Evolutionary conservation across 2,888 invertebrate genomes (phyloP), one percentile per base, ranked within the genome.

Genomic region (Strigamia maritima): DNA sequence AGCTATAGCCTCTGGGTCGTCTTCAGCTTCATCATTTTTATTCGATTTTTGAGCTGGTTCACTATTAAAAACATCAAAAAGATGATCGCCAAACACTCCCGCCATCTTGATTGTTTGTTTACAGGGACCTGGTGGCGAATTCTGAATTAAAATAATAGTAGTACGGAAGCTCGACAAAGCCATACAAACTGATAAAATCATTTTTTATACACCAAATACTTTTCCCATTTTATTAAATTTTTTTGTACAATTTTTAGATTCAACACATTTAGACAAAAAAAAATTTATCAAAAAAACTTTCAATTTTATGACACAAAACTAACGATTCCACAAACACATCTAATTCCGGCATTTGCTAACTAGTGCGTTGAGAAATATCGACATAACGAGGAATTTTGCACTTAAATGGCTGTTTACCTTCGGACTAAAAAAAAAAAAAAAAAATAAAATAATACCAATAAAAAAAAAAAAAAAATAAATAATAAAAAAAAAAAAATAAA

Each of bases 301-400:
- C 31, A 31, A 31, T 31, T 31, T 31, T 6, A 31, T 31, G 31
- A 31, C 31, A 31, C 31, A 31, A 31, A 2, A 4, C n/a, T n/a
- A 31, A 31, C 31, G 31, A 31, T 31, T n/a, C 31, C 31, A 31
- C 31, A 31, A 2, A 31, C 31, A 31, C 3, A 4, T 31, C 31
- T 4, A 31, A 31, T 31, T 31, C 31, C 31, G 31, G 31, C 31
- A 31, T 31, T 4, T 31, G 31, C 6, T 31, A 31, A 31, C 6
- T 31, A 31, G 6, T 6, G 31, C 31, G 31, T 31, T 31, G 31
- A 31, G 31, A 10, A 49, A n/a, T 49, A n/a, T 49, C 49, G 2
- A 49, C n/a, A 49, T 49, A 49, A 49, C 49, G 49, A n/a, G 49
- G 49, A 49, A 49, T 49, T 49, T 49, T 49, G 49, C 49, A 49